These are phyloP conservation scores for Antechinus flavipes DNA, from an alignment of 2,113 vertebrate species.

Conservation along the genomic window DNA sequence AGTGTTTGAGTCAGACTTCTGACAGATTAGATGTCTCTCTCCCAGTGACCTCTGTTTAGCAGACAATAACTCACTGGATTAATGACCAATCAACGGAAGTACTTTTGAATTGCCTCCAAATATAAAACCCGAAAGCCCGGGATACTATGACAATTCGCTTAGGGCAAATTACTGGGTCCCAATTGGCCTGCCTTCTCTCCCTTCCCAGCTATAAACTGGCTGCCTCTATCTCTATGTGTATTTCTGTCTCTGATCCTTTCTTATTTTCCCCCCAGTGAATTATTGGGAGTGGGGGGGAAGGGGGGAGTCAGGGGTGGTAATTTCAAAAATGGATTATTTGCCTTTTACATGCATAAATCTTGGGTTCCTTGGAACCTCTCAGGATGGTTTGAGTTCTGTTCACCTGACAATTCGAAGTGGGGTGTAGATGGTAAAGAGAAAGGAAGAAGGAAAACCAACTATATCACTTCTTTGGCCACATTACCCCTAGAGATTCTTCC, in stretches of 20 bases:
- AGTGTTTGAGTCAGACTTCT: conserved; percentile 62
- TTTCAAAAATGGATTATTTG: conserved; percentile 70
- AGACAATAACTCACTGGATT: conserved; percentile 89
- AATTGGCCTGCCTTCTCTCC: conserved; percentile 34
- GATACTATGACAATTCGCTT: conserved; percentile 56
- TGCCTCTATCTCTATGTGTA: background rate
- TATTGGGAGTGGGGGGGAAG: background rate
- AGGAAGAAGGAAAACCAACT: background rate
- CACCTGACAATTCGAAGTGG: background rate
- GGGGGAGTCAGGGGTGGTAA: background rate
- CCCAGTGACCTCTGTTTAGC: conserved; percentile 88
- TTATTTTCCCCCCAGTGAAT: conserved; percentile 10
- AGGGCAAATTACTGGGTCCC: conserved; percentile 44
- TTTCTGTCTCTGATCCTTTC: conserved; percentile 52
- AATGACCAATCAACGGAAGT: conserved; percentile 88
- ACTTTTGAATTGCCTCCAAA: conserved; percentile 82
- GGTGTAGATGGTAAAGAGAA: too few species aligned
- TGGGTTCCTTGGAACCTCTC: background rate
- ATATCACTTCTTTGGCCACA: background rate
- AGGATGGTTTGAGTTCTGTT: background rate
- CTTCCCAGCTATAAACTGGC: background rate
- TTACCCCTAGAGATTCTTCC: background rate
- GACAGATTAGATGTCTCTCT: conserved; percentile 87
- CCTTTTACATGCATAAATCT: background rate
- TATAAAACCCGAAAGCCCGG: conserved; percentile 73